A percentile compares a stretch with the other conserved stretches of the same genome.
Conservation (phyloP, 64 coral and sea anemone species). For the Dendronephthya gigantea region DNA sequence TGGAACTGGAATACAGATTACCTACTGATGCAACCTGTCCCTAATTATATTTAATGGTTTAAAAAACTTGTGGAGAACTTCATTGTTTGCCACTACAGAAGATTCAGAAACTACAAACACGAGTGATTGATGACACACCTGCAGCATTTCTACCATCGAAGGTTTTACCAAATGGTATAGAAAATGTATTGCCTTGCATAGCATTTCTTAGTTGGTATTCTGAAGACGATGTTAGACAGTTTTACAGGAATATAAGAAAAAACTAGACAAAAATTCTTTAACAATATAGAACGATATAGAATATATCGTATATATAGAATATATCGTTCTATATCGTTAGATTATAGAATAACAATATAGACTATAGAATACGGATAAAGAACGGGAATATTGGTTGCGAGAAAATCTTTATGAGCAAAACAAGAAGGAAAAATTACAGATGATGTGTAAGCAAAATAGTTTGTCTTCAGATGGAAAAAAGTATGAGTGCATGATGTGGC, state of each 20-base stretch:
- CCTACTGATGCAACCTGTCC: slow-evolving; percentile 33
- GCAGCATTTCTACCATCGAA: slow-evolving; percentile 39
- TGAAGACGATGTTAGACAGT: slow-evolving; percentile 17
- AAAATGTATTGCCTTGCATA: background rate
- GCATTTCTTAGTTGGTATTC: slow-evolving; percentile 27
- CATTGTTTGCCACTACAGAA: slow-evolving; percentile 43
- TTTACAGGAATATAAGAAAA: slow-evolving; percentile 30
- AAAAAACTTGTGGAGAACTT: slow-evolving; percentile 24
- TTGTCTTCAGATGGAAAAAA: slow-evolving; percentile 32
- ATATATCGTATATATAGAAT: no score
- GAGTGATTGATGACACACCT: slow-evolving; percentile 16
- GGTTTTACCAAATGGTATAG: background rate
- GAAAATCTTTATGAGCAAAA: slow-evolving; percentile 34
- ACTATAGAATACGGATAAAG: slow-evolving; percentile 21
- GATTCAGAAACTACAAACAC: background rate
- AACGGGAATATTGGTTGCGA: slow-evolving; percentile 29
- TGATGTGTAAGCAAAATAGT: slow-evolving; percentile 14
- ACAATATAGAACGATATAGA: no score
- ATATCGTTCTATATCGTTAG: no score
- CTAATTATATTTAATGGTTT: slow-evolving; percentile 38
- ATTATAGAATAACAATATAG: slow-evolving; percentile 2
- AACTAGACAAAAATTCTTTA: no score
- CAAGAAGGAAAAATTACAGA: slow-evolving; percentile 12
- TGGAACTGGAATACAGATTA: background rate
- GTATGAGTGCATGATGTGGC: slow-evolving; percentile 7